A percentile compares a stretch with the other conserved stretches of the same genome.
phyloP scores from a whole-genome alignment of 2,888 invertebrate species.

The Andrena hattorfiana region DNA sequence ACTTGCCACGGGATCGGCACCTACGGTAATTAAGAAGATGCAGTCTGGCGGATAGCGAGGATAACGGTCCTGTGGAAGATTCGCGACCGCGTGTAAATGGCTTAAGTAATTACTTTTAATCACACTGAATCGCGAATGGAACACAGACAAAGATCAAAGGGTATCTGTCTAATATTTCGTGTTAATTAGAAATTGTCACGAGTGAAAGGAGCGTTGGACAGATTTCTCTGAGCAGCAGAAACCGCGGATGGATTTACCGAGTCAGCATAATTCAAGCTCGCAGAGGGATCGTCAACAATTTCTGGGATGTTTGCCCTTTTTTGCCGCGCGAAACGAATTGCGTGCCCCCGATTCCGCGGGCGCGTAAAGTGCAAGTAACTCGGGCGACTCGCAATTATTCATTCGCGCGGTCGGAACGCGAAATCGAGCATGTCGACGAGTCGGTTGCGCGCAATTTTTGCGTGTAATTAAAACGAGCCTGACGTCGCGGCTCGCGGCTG shows the following conservation, averaged over 20 bases:
- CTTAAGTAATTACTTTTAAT: background rate
- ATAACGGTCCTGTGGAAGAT: background rate
- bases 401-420: constrained; percentile 15
- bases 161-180: background rate
- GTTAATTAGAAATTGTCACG: too few species aligned
- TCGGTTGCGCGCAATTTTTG: constrained; percentile 21
- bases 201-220: too few species aligned
- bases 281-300: background rate
- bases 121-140: background rate
- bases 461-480: constrained; percentile 42
- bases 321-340: background rate
- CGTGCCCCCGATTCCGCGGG: background rate
- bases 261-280: background rate
- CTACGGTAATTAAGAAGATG: constrained; percentile 33
- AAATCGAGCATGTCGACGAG: constrained; percentile 25
- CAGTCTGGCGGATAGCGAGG: background rate
- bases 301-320: background rate
- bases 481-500: constrained; percentile 6
- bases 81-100: background rate
- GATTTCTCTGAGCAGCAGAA: too few species aligned
- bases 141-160: background rate
- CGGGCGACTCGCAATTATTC: constrained; percentile 21
- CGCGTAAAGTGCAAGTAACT: background rate
- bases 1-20: background rate
- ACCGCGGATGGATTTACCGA: too few species aligned